Conservation (phyloP, 2,888 invertebrate species). For the Mythimna loreyi region DNA sequence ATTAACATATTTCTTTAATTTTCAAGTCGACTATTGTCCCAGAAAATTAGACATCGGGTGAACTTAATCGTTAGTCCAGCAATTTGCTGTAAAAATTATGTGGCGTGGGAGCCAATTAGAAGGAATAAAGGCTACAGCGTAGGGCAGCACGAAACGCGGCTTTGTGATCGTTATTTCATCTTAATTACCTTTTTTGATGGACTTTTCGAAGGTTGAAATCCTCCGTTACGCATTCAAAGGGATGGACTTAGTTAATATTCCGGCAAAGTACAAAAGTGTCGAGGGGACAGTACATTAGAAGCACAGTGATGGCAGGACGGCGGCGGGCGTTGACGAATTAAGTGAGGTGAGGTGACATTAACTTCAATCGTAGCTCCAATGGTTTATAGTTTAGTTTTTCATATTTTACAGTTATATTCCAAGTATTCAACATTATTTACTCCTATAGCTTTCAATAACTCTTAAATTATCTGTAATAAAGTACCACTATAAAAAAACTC, state of each 20-base stretch:
- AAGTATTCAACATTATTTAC: neutral
- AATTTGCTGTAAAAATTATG: constrained; percentile 85
- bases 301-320: constrained; percentile 31
- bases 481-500: neutral
- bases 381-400: constrained; percentile 14
- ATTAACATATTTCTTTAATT: constrained; percentile 90
- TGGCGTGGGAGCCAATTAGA: constrained; percentile 83
- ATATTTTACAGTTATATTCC: constrained; percentile 1
- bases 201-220: constrained; percentile 74
- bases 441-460: neutral
- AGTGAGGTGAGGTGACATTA: constrained; percentile 41
- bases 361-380: constrained; percentile 30
- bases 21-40: constrained; percentile 85
- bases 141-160: constrained; percentile 68
- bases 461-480: neutral
- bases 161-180: constrained; percentile 82
- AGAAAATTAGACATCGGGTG: constrained; percentile 85
- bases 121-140: constrained; percentile 69
- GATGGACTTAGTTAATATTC: constrained; percentile 75
- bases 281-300: constrained; percentile 52
- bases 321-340: constrained; percentile 55
- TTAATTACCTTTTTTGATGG: constrained; percentile 82
- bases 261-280: constrained; percentile 69
- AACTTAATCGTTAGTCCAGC: constrained; percentile 81
- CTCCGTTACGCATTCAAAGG: constrained; percentile 70